Base-by-base conservation (phyloP, 2,888 invertebrate species). In the Drosophila incognita region DNA sequence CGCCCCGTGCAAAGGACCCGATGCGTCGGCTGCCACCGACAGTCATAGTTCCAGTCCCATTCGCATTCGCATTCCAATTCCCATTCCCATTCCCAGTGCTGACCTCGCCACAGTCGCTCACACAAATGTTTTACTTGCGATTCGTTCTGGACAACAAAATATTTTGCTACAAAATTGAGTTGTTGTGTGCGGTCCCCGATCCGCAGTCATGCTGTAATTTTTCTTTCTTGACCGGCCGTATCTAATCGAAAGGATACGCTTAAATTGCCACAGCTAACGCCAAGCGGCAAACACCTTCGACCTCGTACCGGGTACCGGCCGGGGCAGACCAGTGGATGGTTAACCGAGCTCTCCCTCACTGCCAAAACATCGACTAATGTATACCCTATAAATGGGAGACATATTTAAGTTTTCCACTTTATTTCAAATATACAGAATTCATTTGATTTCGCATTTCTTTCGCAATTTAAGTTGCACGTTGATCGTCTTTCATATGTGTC, bases 111-210 rank as follows among this genome's bases (percentile, higher is more conserved):
- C 54, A 48, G 48, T 74, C 64, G 52, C 57, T 69, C 67, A 18
- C 46, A 56, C 68, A 56, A 59, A n/a, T 87, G 81, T 88, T 89
- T 86, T 88, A 77, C 80, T 81, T 83, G 73, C 83, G 67, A 91
- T 91, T 90, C 86, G 91, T 84, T 90, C 81, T 89, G 90, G 91
- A 77, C 89, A 90, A 90, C 86, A 90, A 90, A 90, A 91, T 91
- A 91, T 91, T 91, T 91, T 88, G 90, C 88, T 88, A 83, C 77
- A 83, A 81, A 89, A 87, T 87, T 87, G 86, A 87, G 89, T 74
- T 89, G 87, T 87, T 76, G 68, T 84, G 82, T 76, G 72, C 78
- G 81, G 83, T 85, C 79, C 73, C 61, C 58, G 71, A 58, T 60
- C 58, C 56, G 61, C 71, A 77, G 78, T 89, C 78, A 74, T 82